Evolutionary conservation across 2,888 invertebrate genomes (phyloP).

Genomic region (Epirrhoe alternata): DNA sequence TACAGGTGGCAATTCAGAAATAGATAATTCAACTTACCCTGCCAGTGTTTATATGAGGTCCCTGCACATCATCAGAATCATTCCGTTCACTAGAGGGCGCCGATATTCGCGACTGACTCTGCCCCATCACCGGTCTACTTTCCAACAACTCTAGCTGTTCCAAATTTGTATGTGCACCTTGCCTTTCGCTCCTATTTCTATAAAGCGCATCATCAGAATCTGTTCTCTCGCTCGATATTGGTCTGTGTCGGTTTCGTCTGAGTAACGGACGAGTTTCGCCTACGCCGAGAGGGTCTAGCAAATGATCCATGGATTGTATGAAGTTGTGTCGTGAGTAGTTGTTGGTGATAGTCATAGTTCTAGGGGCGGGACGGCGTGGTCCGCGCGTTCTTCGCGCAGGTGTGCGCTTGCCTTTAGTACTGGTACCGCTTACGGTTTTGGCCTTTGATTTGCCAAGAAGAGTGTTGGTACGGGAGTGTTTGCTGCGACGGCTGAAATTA

Average conservation of each 20-base stretch:
- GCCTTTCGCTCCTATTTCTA: background rate
- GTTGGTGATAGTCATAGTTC: conserved; percentile 33
- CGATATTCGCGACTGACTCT: background rate
- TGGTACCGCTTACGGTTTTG: conserved; percentile 47
- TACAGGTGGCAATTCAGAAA: too few relatives aligned
- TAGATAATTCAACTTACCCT: background rate
- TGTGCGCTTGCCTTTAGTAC: conserved; percentile 54
- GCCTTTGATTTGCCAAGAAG: conserved; percentile 54
- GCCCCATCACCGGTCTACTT: background rate
- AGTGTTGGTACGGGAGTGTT: conserved; percentile 59
- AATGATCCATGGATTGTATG: conserved; percentile 26
- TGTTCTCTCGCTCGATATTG: conserved; percentile 71
- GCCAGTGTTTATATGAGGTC: conserved; percentile 4
- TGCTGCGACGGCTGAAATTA: conserved; percentile 61
- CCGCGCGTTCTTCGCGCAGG: conserved; percentile 54
- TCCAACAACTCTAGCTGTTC: background rate
- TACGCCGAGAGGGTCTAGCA: conserved; percentile 27
- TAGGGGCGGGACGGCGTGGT: conserved; percentile 45
- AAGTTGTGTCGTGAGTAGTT: conserved; percentile 39
- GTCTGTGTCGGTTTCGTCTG: conserved; percentile 27
- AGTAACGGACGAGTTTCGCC: background rate
- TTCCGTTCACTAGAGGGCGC: background rate
- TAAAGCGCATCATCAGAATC: conserved; percentile 72
- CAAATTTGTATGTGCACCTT: background rate
- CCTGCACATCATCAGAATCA: background rate